phyloP scores from a whole-genome alignment of 1,140 invertebrate genomes.

The Hesperophylax magnus region DNA sequence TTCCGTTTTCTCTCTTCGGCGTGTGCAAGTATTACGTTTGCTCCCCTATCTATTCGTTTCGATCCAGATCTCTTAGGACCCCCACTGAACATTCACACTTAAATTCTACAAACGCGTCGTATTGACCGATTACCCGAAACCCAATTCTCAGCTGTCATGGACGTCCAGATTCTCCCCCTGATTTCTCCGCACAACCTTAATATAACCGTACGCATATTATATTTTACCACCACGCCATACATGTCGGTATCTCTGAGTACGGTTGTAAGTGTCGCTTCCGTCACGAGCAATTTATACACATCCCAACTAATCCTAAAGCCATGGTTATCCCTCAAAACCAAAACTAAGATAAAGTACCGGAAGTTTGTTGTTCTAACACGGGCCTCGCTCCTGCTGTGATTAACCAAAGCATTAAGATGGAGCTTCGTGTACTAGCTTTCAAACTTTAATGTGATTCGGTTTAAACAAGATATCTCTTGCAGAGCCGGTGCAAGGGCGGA shows the following conservation, averaged over 20 bases:
- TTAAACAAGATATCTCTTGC: background rate
- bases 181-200: no score
- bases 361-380: conserved; percentile 29
- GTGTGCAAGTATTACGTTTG: no score
- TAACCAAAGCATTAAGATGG: background rate
- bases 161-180: no score
- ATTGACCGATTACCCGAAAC: no score
- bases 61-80: no score
- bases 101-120: no score
- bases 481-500: background rate
- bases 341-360: conserved; percentile 46
- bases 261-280: background rate
- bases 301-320: conserved; percentile 18
- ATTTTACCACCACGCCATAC: no score
- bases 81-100: no score
- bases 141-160: no score
- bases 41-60: no score
- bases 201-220: no score
- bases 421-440: background rate
- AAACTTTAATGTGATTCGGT: background rate
- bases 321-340: conserved; percentile 45
- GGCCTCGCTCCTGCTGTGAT: background rate
- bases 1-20: no score
- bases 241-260: background rate
- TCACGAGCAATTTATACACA: conserved; percentile 39